These are phyloP conservation scores for Borostomias antarcticus DNA, from an alignment of 2,797 vertebrate genomes.

Conservation along the genomic window DNA sequence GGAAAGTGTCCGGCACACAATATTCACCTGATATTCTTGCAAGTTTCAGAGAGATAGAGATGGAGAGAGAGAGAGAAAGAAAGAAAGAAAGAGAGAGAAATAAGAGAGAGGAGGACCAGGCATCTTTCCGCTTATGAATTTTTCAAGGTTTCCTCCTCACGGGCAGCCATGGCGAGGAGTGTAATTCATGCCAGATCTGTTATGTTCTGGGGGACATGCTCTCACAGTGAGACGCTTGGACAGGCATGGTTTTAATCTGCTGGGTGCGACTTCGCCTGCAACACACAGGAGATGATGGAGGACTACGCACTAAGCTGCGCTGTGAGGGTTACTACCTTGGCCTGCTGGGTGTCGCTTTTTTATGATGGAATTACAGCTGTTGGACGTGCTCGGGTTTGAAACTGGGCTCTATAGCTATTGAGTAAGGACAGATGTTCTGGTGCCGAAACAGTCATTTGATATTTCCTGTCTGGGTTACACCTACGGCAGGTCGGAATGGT, in stretches of 20 bases:
- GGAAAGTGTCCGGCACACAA: too few relatives aligned
- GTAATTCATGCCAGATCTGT: conserved; percentile 24
- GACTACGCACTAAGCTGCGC: neutral
- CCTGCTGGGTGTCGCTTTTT: neutral
- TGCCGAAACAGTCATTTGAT: conserved; percentile 8
- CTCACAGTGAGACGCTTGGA: neutral
- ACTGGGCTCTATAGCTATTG: neutral
- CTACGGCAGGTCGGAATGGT: conserved; percentile 3
- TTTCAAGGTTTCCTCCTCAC: conserved; percentile 34
- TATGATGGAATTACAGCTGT: conserved; percentile 3
- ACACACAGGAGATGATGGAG: neutral
- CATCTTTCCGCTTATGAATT: conserved; percentile 46
- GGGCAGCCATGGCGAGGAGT: conserved; percentile 23
- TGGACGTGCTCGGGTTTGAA: neutral
- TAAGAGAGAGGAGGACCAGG: neutral
- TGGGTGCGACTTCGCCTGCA: neutral
- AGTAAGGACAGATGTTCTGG: conserved; percentile 14
- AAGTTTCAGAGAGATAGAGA: too few relatives aligned
- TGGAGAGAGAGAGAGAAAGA: neutral
- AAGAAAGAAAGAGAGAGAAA: neutral
- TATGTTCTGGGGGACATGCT: conserved; percentile 8
- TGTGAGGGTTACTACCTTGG: neutral
- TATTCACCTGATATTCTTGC: too few relatives aligned
- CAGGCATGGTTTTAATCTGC: neutral
- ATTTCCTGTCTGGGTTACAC: conserved; percentile 10